Evolutionary conservation across 2,113 vertebrate species (phyloP), one percentile per base, ranked within the genome.

Genomic region (Phainopepla nitens): DNA sequence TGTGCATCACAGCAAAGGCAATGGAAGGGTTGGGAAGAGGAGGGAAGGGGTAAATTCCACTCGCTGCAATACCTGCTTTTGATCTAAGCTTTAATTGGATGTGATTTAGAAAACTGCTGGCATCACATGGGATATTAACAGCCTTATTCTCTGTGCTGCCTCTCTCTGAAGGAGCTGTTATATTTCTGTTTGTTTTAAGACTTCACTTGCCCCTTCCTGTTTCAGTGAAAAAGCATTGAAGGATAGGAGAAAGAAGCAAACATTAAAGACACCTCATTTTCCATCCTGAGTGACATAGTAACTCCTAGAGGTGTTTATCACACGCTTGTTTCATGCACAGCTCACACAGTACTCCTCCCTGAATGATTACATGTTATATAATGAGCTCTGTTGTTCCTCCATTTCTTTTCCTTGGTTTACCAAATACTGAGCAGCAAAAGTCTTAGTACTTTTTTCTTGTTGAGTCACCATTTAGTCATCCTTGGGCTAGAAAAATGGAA

Each of bases 11-110:
- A 87, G 94, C 0, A 7, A 81, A 93, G 72, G 92, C 95, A 87
- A 53, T 75, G 69, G 85, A 83, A 84, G n/a, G 90, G 76, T 41
- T 87, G 90, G 93, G 64, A 82, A 92, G 57, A 90, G 24, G 41
- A 92, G 69, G 76, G 90, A 84, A 84, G 76, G 88, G 86, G 53
- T 96, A 96, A 93, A 93, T 94, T 97, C 82, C 41, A 69, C 92
- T 95, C 64, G 83, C 94, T 96, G 90, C 73, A 93, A 79, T 93
- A 95, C 88, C 82, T 95, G 86, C 94, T 94, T 97, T 94, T 97
- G 93, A 96, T 94, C 76, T 91, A 28, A 91, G 88, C 77, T 92
- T 94, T 97, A 96, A 96, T 96, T 96, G 93, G 88, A 82, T 87
- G 82, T 89, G 92, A 96, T 95, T 96, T 89, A 71, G 96, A 93